phyloP scores from a whole-genome alignment of 2,888 invertebrate species.

The Cancer borealis region DNA sequence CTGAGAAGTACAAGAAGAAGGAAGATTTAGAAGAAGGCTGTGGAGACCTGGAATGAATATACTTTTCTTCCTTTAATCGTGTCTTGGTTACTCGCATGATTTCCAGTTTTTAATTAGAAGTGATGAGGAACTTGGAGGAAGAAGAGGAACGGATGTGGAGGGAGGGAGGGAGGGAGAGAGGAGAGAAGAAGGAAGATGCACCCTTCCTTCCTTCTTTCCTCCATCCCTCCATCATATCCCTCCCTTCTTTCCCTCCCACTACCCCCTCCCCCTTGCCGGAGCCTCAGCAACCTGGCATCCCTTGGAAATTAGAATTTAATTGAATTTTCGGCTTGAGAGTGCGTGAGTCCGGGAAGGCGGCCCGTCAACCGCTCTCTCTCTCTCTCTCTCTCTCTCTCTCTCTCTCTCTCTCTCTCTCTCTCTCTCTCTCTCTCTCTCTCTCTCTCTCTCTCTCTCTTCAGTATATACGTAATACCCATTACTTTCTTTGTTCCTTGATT shows the following conservation, averaged over 20 bases:
- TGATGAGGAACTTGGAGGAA: background rate
- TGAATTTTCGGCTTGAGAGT: slow-evolving; percentile 70
- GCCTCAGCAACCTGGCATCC: slow-evolving; percentile 62
- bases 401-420: slow-evolving; percentile 45
- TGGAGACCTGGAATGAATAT: background rate
- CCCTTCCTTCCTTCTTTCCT: background rate
- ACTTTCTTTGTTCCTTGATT: background rate
- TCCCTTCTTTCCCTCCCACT: background rate
- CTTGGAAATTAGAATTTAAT: slow-evolving; percentile 73
- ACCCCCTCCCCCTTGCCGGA: slow-evolving; percentile 13
- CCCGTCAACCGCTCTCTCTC: background rate
- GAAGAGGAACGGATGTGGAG: background rate
- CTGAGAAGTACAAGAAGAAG: background rate
- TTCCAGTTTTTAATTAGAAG: background rate
- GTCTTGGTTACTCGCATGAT: background rate
- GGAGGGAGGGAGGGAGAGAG: background rate
- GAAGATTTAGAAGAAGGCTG: background rate
- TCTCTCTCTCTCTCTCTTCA: background rate
- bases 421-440: background rate
- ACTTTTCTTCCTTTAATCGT: background rate
- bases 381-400: background rate
- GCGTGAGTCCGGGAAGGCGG: slow-evolving; percentile 45
- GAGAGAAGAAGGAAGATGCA: background rate
- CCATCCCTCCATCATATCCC: background rate
- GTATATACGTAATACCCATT: background rate